Conservation (phyloP, 2,797 vertebrate genomes). For the Oreochromis mossambicus region DNA sequence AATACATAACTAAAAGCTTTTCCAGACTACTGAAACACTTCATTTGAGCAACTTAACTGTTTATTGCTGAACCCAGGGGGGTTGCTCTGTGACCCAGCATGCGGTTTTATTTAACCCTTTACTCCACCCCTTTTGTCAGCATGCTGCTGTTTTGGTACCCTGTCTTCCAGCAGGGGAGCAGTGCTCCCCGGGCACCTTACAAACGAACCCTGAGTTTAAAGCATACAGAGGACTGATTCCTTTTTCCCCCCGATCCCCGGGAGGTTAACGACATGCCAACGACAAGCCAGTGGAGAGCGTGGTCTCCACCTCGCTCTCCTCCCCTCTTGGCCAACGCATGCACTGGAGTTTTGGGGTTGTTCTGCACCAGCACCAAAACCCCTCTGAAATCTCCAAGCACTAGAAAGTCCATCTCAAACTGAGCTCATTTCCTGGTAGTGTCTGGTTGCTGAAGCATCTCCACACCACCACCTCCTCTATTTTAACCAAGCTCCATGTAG, state of each 20-base stretch:
- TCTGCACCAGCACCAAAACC: slow-evolving; percentile 22
- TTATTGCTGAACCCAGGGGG: slow-evolving; percentile 57
- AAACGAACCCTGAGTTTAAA: slow-evolving; percentile 75
- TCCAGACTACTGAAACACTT: slow-evolving; percentile 25
- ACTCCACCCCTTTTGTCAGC: slow-evolving; percentile 56
- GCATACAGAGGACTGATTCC: slow-evolving; percentile 57
- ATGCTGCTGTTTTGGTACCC: slow-evolving; percentile 73
- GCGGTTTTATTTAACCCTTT: slow-evolving; percentile 64
- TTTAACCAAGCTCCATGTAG: slow-evolving; percentile 50
- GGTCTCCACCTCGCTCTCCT: slow-evolving; percentile 41
- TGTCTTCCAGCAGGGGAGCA: slow-evolving; percentile 71
- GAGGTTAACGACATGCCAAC: slow-evolving; percentile 81
- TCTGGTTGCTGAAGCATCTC: slow-evolving; percentile 23
- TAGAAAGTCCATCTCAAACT: slow-evolving; percentile 43
- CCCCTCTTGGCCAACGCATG: slow-evolving; percentile 5
- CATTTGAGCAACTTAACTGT: slow-evolving; percentile 35
- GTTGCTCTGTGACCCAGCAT: slow-evolving; percentile 68
- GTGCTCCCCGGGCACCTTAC: slow-evolving; percentile 68
- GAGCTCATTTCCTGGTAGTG: slow-evolving; percentile 42
- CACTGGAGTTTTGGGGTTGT: slow-evolving; percentile 5
- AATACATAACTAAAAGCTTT: neutral
- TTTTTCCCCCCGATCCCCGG: slow-evolving; percentile 60
- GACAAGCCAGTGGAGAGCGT: slow-evolving; percentile 72
- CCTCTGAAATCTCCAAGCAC: slow-evolving; percentile 11
- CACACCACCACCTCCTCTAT: slow-evolving; percentile 13